These are phyloP conservation scores for Paraescarpia echinospica DNA, from an alignment of 1,140 invertebrate species.

Conservation along the genomic window DNA sequence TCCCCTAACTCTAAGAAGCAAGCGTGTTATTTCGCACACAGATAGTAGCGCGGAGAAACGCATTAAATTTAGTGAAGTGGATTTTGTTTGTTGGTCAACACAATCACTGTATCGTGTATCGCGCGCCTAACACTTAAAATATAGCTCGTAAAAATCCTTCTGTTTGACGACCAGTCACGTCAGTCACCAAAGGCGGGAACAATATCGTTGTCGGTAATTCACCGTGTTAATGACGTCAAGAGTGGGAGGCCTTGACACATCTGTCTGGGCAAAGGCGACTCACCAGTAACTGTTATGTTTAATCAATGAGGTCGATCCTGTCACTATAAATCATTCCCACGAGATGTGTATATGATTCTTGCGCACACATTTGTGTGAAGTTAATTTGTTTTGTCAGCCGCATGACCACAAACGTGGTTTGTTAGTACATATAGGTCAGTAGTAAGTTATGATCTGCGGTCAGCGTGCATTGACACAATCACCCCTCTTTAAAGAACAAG, in stretches of 20 bases:
- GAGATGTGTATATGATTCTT: not conserved
- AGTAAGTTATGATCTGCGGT: not conserved
- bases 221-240: not conserved
- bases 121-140: not conserved
- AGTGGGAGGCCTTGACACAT: not conserved
- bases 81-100: not conserved
- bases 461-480: not conserved
- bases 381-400: not conserved
- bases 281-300: not conserved
- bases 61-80: not conserved
- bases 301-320: not conserved
- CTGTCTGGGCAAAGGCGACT: not conserved
- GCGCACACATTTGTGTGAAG: not conserved
- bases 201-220: not conserved
- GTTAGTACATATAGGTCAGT: not conserved
- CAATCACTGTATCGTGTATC: not conserved
- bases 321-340: conserved; percentile 5
- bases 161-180: not conserved
- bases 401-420: not conserved
- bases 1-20: not conserved
- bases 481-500: not conserved
- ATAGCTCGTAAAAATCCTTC: not conserved
- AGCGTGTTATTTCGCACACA: not conserved
- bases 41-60: not conserved
- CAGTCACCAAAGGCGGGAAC: not conserved